Percentiles rank a stretch among this genome's conserved stretches.
phyloP scores from a whole-genome alignment of 1,140 invertebrate genomes.

The Argopecten irradians region DNA sequence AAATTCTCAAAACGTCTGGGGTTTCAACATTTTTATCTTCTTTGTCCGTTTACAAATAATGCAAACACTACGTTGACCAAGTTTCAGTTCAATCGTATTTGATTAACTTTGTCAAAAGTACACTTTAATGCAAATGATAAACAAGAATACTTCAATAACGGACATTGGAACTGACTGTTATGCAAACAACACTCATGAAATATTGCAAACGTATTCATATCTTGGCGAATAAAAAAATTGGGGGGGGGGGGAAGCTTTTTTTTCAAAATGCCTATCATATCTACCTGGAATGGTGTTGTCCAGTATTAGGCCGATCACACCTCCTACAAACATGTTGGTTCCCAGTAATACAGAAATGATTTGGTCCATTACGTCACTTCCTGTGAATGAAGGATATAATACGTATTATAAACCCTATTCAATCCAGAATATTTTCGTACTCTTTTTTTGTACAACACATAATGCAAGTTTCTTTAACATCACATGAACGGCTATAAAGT shows the following conservation, averaged over 20 bases:
- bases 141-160: background rate
- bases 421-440: background rate
- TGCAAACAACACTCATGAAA: background rate
- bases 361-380: slow-evolving; percentile 62
- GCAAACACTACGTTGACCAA: too few relatives aligned
- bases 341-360: slow-evolving; percentile 64
- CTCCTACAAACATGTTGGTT: slow-evolving; percentile 73
- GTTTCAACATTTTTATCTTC: too few relatives aligned
- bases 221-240: background rate
- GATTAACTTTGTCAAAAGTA: background rate
- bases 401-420: background rate
- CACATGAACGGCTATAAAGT: background rate
- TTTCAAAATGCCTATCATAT: background rate
- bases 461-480: background rate
- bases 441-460: background rate
- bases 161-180: background rate
- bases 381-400: slow-evolving; percentile 50
- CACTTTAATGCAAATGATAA: background rate
- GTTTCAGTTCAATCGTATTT: background rate
- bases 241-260: background rate
- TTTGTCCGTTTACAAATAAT: too few relatives aligned
- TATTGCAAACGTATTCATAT: background rate
- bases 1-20: too few relatives aligned
- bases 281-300: slow-evolving; percentile 74
- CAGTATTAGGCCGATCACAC: slow-evolving; percentile 66